Evolutionary conservation across 1,140 invertebrate species (phyloP).

Genomic region (Atta colombica): DNA sequence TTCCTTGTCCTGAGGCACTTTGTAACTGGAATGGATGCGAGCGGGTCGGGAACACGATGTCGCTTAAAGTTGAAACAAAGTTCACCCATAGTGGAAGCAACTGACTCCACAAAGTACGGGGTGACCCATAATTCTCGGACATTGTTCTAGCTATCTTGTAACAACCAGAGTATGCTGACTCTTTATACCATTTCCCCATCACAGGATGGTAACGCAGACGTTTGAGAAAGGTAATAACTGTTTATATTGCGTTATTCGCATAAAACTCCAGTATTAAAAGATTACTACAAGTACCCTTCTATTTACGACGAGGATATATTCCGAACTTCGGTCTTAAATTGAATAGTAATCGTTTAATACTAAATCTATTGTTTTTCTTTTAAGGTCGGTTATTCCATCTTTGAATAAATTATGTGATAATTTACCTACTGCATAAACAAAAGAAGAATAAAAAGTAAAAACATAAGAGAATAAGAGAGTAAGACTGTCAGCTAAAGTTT

Average conservation of each 20-base stretch:
- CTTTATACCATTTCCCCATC: slow-evolving; percentile 17
- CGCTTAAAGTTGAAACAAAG: slow-evolving; percentile 77
- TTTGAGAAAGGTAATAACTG: slow-evolving; percentile 3
- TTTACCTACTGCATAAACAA: no score
- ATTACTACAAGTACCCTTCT: no score
- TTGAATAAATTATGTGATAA: no score
- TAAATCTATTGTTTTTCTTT: no score
- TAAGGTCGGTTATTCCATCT: no score
- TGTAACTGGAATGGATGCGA: slow-evolving; percentile 76
- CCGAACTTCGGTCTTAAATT: no score
- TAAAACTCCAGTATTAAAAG: neutral
- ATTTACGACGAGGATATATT: no score
- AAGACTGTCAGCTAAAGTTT: no score
- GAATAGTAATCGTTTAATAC: no score
- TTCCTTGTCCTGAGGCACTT: slow-evolving; percentile 70
- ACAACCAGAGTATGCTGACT: slow-evolving; percentile 10
- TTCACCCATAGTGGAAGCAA: slow-evolving; percentile 54
- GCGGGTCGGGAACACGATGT: slow-evolving; percentile 69
- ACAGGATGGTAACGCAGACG: neutral
- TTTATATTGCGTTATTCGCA: neutral
- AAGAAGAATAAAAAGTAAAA: no score
- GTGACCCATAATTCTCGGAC: slow-evolving; percentile 60
- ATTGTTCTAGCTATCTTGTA: slow-evolving; percentile 41
- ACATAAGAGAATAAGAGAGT: no score
- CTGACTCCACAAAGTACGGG: slow-evolving; percentile 54